Conservation (phyloP, 1,140 invertebrate species). For the Zaprionus gabonicus region DNA sequence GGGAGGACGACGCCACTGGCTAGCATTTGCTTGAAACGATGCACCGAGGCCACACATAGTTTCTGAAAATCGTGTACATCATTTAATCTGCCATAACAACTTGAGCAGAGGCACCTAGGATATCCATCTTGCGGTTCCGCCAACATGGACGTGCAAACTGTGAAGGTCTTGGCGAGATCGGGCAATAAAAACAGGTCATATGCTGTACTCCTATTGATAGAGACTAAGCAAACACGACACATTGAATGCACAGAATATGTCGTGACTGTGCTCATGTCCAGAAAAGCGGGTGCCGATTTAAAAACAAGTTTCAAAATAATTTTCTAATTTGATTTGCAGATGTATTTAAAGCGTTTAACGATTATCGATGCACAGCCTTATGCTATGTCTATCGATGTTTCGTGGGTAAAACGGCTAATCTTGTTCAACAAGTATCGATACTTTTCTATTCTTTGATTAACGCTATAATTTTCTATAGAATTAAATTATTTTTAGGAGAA, state of each 20-base stretch:
- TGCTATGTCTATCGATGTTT: neutral
- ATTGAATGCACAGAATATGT: conserved; percentile 55
- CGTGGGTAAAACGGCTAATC: neutral
- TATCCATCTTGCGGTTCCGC: conserved; percentile 67
- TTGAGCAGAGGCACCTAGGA: conserved; percentile 59
- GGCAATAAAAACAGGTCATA: conserved; percentile 68
- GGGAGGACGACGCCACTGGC: conserved; percentile 25
- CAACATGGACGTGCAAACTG: conserved; percentile 54
- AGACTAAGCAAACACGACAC: conserved; percentile 70
- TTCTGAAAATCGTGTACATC: conserved; percentile 70
- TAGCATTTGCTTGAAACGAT: conserved; percentile 67
- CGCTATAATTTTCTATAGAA: neutral
- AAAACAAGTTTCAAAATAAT: conserved; percentile 24
- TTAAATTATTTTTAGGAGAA: neutral
- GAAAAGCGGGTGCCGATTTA: neutral
- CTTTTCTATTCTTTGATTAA: neutral
- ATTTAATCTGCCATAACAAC: conserved; percentile 57
- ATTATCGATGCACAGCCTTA: conserved; percentile 18
- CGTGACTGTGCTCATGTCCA: conserved; percentile 36
- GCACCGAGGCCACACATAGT: conserved; percentile 52
- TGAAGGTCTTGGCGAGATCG: conserved; percentile 63
- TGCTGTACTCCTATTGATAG: conserved; percentile 38
- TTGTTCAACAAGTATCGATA: neutral
- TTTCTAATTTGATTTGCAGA: conserved; percentile 35
- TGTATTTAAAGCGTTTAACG: conserved; percentile 29